Evolutionary conservation across 2,888 invertebrate species (phyloP).

Genomic region (Lasiommata megera): DNA sequence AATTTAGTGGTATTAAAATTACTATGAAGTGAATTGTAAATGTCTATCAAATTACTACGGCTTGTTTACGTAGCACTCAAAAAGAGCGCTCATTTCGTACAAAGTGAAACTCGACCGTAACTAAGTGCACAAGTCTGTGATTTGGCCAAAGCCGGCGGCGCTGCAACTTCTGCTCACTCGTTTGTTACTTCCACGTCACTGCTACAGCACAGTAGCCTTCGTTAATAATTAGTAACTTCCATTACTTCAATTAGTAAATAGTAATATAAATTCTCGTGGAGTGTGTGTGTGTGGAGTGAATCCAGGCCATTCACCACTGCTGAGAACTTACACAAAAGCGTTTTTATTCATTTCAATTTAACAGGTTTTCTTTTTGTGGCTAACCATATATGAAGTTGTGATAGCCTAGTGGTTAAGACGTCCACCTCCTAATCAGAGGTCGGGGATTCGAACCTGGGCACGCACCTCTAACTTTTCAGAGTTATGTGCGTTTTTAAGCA

Average conservation of each 20-base stretch:
- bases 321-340: no score
- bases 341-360: no score
- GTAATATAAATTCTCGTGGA: neutral
- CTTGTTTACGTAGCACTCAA: slow-evolving; percentile 9
- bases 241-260: neutral
- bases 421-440: no score
- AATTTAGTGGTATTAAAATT: neutral
- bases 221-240: neutral
- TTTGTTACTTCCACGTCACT: slow-evolving; percentile 33
- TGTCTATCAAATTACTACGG: neutral
- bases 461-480: no score
- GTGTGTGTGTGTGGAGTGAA: no score
- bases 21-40: neutral
- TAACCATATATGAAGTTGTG: no score
- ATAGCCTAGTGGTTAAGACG: no score
- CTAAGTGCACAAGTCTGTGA: slow-evolving; percentile 35
- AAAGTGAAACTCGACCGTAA: slow-evolving; percentile 16
- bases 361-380: no score
- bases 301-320: no score
- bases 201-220: slow-evolving; percentile 5
- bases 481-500: no score
- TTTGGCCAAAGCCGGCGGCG: slow-evolving; percentile 36
- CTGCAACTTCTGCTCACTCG: slow-evolving; percentile 49
- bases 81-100: slow-evolving; percentile 9
- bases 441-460: no score